Evolutionary conservation across 2,888 invertebrate species (phyloP), one percentile per base, ranked within the genome.

Genomic region (Agonum fuliginosum): DNA sequence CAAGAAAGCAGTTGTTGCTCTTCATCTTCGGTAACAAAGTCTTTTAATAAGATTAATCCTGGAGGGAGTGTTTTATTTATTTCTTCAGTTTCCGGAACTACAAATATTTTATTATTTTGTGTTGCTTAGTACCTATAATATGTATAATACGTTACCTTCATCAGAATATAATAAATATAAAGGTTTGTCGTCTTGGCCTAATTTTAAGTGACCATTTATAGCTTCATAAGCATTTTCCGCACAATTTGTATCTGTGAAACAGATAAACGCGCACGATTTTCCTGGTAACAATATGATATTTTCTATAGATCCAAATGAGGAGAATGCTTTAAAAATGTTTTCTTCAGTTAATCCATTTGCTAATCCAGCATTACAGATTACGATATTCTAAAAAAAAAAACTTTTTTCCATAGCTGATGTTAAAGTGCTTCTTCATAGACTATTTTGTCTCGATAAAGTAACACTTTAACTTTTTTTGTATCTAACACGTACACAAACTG

Each of bases 331-430:
- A 3, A 91, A 83, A 6, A 97, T 83, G 58, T 87, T 84, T 82
- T 93, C 91, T 84, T 93, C 91, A 3, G 90, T 88, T 19, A 96
- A 87, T 3, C 95, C 95, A 80, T 94, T 95, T 1, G 93, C 94
- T 78, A 97, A 90, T 0, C 97, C 97, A 22, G 93, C 94, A 87
- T 97, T 97, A 82, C 95, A 94, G n/a, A 97, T 87, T 48, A 92
- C 90, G 54, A 96, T 82, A 83, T 91, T 89, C 95, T 95, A 85
- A 79, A 89, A 90, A 80, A 78, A 83, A n/a, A n/a, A n/a, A n/a
- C n/a, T n/a, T n/a, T n/a, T n/a, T n/a, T n/a, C n/a, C n/a, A n/a
- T n/a, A n/a, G n/a, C n/a, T n/a, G n/a, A n/a, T n/a, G n/a, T n/a
- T n/a, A n/a, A n/a, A n/a, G n/a, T n/a, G n/a, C n/a, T n/a, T n/a